Evolutionary conservation across 2,888 invertebrate genomes (phyloP), one percentile per base, ranked within the genome.

Genomic region (Dryadula phaetusa): DNA sequence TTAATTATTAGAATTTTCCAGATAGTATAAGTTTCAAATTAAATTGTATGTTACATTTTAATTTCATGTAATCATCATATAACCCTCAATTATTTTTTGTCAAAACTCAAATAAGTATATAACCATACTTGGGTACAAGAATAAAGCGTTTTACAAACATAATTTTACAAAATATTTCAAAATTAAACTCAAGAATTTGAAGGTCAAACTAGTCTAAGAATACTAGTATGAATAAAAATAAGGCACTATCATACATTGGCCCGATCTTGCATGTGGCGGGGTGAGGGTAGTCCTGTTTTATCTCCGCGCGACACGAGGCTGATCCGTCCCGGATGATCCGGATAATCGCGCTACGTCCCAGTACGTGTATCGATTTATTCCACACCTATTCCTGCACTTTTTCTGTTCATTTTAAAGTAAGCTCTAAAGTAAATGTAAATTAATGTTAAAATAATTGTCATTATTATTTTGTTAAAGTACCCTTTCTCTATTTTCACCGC

Each of bases 231-330:
- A 22, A 37, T 40, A 58, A 58, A 65, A 65, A 18, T 42, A 58
- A 28, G 46, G 40, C 14, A 49, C 37, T 64, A 52, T 16, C 58
- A 60, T 62, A 54, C 34, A 58, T 58, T 52, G 62, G 63, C 42
- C 42, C 40, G 64, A 65, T 65, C 49, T 65, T 65, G 49, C 40
- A 49, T 65, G 64, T 49, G 60, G 49, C 22, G 52, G 56, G 60
- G 64, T 60, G 66, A 79, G 78, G 81, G 81, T 79, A 82, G 82
- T 76, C 78, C 74, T 72, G 86, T 82, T 90, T 92, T 91, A 91
- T 92, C 90, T 90, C 85, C 82, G 83, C 78, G 83, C 87, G 87
- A 89, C 92, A 90, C 90, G 87, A 84, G 84, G 85, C 82, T 90
- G 86, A 91, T 90, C 91, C 86, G 83, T 74, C 75, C 77, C 79